Conservation (phyloP, 2,797 vertebrate species). For the Sebastiscus tertius region DNA sequence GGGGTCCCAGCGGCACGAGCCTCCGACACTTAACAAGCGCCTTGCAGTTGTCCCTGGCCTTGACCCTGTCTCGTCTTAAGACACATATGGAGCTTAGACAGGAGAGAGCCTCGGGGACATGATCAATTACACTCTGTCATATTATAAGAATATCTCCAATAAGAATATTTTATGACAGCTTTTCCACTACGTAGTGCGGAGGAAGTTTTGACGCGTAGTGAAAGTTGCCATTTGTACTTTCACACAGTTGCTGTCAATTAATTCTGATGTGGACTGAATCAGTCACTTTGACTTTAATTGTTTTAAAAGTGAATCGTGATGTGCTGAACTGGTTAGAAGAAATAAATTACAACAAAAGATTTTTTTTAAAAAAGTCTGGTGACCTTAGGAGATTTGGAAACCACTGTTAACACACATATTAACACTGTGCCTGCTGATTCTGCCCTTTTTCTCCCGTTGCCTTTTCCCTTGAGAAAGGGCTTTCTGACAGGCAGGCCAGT, state of each 20-base stretch:
- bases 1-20: conserved; percentile 82
- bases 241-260: background rate
- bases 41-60: conserved; percentile 80
- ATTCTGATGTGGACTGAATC: background rate
- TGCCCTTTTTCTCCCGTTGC: conserved; percentile 23
- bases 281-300: background rate
- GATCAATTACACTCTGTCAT: conserved; percentile 73
- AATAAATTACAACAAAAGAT: background rate
- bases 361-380: background rate
- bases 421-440: conserved; percentile 26
- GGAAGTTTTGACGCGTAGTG: background rate
- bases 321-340: background rate
- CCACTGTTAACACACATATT: conserved; percentile 16
- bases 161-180: conserved; percentile 20
- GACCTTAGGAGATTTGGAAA: conserved; percentile 6
- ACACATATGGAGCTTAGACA: conserved; percentile 61
- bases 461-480: conserved; percentile 44
- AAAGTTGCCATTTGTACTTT: background rate
- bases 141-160: conserved; percentile 58
- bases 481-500: conserved; percentile 53
- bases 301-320: background rate
- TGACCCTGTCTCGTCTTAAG: conserved; percentile 80
- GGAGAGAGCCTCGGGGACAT: conserved; percentile 57
- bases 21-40: conserved; percentile 83
- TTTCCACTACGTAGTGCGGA: conserved; percentile 53